phyloP scores from a whole-genome alignment of 37 sponge, comb jelly and placozoan genomes.

The Bolinopsis microptera region DNA sequence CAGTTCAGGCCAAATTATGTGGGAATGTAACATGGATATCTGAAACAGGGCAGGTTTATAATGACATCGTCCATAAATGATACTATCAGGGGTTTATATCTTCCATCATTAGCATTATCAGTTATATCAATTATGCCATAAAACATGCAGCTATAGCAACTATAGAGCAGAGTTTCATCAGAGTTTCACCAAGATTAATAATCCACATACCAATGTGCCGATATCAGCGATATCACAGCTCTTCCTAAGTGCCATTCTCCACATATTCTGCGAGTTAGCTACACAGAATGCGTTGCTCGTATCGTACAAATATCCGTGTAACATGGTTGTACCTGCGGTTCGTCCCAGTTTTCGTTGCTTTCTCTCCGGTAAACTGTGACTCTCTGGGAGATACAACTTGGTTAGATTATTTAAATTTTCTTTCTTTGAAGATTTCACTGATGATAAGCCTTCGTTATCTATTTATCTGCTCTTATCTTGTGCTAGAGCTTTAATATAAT shows the following conservation, averaged over 20 bases:
- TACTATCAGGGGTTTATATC: no score
- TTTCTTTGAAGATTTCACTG: no score
- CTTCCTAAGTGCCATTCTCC: not conserved
- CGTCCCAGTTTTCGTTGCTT: conserved; percentile 47
- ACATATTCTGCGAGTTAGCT: conserved; percentile 17
- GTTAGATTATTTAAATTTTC: no score
- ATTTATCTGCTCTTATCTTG: no score
- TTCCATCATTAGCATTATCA: no score
- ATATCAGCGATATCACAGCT: conserved; percentile 23
- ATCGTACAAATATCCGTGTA: conserved; percentile 15
- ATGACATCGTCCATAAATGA: no score
- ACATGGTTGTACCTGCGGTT: not conserved
- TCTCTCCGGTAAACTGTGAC: conserved; percentile 36
- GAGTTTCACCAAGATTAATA: not conserved
- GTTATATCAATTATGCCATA: no score
- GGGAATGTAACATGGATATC: conserved; percentile 58
- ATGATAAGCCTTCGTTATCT: no score
- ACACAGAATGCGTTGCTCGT: conserved; percentile 7
- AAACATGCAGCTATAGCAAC: no score
- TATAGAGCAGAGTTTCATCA: not conserved
- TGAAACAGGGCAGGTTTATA: not conserved
- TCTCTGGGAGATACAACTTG: no score
- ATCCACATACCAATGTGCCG: not conserved
- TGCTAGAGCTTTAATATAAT: no score
- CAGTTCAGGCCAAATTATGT: conserved; percentile 36